Base-by-base conservation (phyloP, 2,113 vertebrate genomes). In the Circaetus cinerascens region DNA sequence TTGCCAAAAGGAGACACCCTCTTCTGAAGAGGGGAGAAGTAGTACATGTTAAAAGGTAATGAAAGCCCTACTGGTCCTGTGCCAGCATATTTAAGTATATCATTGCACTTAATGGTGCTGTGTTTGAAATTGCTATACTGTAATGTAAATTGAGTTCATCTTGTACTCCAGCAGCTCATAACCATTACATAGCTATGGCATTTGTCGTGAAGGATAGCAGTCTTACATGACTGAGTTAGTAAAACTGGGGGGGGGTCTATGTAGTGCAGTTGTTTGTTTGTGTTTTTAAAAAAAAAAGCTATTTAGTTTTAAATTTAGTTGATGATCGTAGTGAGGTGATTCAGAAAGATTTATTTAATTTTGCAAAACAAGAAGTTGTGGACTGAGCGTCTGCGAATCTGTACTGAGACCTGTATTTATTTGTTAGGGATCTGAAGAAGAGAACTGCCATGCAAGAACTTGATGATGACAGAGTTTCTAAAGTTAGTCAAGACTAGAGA, bases 401-500 rank as follows among this genome's bases (percentile, higher is more conserved):
- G 19, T 86, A 13, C 41, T 56, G 73, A 81, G 40, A 91, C 46
- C 36, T 89, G 38, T 86, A 45, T 90, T 91, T 71, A 20, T 83
- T 91, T 77, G 48, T 71, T 77, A 84, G 34, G 38, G 36, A 36
- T 75, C 76, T 85, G 56, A 84, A 86, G 71, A 93, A 71, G 59
- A 77, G 7, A 93, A 46, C 32, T 86, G 19, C 64, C 3, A 12
- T 62, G 40, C 60, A 92, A 81, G 57, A 67, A 27, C 23, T 45
- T 84, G 50, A 62, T 63, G 51, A 41, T 93, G 57, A 68, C 48
- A 53, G 13, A 36, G 30, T 93, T 90, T 75, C 48, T 92, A 56
- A 93, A 93, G 72, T 94, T 60, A 94, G 36, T 82, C 53, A 71
- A 81, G 41, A 74, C n/a, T 81, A 84, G 60, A 91, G 43, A 34